Evolutionary conservation across 23 tunicate genomes (phyloP), one percentile per base, ranked within the genome.

Genomic region (Oikopleura dioica): DNA sequence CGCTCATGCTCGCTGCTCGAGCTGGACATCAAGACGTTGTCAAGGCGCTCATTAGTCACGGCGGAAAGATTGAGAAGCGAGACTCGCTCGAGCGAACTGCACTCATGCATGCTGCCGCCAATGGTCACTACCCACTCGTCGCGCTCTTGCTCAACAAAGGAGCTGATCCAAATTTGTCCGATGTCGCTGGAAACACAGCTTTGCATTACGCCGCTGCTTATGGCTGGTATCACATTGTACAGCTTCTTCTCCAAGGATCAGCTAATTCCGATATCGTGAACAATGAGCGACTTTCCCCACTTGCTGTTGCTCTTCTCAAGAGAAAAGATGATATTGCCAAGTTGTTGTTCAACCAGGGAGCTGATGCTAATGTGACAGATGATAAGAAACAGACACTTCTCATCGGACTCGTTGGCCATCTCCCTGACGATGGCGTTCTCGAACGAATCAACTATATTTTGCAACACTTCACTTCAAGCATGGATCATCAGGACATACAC

Each of bases 141-240:
- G 55, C 55, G 16, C 21, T 9, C 55, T 21, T 63, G 26, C 33
- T 63, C 4, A 75, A 37, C 44, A 0, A 76, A 85, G 99, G 99
- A 37, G 95, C 99, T 34, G 86, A 94, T 77, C 99, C 99, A 0
- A 86, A 86, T 79, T 79, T 76, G 32, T 69, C 88, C 1, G 99
- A 94, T 69, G 80, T 87, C 24, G 86, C 99, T 23, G 87, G 84
- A 81, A 94, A 94, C 84, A 50, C 83, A n/a, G 88, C 99, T 30
- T 80, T 94, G n/a, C 99, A 94, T 59, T 94, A 94, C 37, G 87
- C 99, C 0, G 85, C 99, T 37, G 99, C 88, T 0, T 94, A 94
- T 37, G 99, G 99, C 0, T 94, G 99, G 99, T 86, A 94, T 75
- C 99, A 94, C 38, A 83, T 92, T 50, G 92, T 86, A 0, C 37